Evolutionary conservation across 2,888 invertebrate species (phyloP).

Genomic region (Yponomeuta cagnagella): DNA sequence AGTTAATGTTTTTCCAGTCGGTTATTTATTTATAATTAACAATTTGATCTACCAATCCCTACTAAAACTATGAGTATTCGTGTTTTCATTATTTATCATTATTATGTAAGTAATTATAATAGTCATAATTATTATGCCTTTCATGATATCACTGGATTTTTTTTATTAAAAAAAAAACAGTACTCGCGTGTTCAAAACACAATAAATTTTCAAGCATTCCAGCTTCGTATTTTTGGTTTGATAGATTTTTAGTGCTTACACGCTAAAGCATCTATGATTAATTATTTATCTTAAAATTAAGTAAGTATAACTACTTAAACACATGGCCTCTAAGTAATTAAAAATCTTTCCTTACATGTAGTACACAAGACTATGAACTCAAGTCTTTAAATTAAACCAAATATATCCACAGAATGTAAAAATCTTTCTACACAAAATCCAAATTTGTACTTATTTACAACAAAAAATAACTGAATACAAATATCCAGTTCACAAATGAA

Average conservation of each 20-base stretch:
- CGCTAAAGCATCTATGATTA: constrained; percentile 42
- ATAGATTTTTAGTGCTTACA: constrained; percentile 59
- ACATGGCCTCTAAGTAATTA: constrained; percentile 64
- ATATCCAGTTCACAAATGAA: background rate
- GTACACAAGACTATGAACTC: no score
- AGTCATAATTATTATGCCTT: constrained; percentile 45
- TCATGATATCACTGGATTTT: constrained; percentile 54
- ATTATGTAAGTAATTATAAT: constrained; percentile 7
- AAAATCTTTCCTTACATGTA: constrained; percentile 26
- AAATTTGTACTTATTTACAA: constrained; percentile 13
- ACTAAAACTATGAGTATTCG: constrained; percentile 66
- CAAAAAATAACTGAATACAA: background rate
- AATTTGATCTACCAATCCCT: constrained; percentile 34
- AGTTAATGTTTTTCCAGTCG: background rate
- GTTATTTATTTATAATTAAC: constrained; percentile 15
- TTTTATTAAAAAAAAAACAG: constrained; percentile 41
- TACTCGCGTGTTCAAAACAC: constrained; percentile 67
- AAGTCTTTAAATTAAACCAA: background rate
- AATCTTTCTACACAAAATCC: constrained; percentile 10
- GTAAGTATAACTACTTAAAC: constrained; percentile 8
- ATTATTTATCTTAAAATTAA: constrained; percentile 13
- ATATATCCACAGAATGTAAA: constrained; percentile 12
- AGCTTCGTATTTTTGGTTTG: constrained; percentile 73
- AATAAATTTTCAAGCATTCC: constrained; percentile 70
- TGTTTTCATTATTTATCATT: constrained; percentile 14